phyloP scores from a whole-genome alignment of 2,113 vertebrate species.

The Scatophagus argus region DNA sequence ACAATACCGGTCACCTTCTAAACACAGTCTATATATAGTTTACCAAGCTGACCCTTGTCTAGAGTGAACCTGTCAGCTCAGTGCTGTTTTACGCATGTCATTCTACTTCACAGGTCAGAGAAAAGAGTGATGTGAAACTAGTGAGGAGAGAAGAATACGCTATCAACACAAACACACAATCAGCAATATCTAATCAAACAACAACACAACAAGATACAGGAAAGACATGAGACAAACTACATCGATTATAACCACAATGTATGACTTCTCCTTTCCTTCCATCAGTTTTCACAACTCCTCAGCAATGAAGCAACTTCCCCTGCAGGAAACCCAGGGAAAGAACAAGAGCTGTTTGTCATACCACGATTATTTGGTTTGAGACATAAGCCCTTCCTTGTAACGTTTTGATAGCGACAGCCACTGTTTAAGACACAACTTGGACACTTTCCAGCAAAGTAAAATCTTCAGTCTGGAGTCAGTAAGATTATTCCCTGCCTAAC shows the following conservation, averaged over 20 bases:
- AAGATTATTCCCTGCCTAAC: conserved; percentile 1
- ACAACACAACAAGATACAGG: conserved; percentile 6
- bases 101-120: background rate
- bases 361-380: background rate
- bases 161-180: conserved; percentile 2
- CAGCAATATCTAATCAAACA: conserved; percentile 11
- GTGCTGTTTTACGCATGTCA: background rate
- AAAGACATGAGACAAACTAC: conserved; percentile 38
- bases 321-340: conserved; percentile 47
- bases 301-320: conserved; percentile 74
- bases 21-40: conserved; percentile 53
- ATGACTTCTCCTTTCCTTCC: conserved; percentile 66
- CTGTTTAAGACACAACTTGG: background rate
- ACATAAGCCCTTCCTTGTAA: background rate
- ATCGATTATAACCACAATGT: conserved; percentile 50
- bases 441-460: background rate
- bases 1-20: conserved; percentile 46
- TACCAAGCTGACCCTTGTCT: conserved; percentile 26
- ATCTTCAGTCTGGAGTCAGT: background rate
- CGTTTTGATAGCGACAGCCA: background rate
- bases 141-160: background rate
- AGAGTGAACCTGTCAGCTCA: conserved; percentile 2
- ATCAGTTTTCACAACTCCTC: conserved; percentile 74
- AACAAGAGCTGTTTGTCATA: conserved; percentile 17
- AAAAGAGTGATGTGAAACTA: background rate